These are phyloP conservation scores for Neoarius graeffei DNA, from an alignment of 2,113 vertebrate species.

Conservation along the genomic window DNA sequence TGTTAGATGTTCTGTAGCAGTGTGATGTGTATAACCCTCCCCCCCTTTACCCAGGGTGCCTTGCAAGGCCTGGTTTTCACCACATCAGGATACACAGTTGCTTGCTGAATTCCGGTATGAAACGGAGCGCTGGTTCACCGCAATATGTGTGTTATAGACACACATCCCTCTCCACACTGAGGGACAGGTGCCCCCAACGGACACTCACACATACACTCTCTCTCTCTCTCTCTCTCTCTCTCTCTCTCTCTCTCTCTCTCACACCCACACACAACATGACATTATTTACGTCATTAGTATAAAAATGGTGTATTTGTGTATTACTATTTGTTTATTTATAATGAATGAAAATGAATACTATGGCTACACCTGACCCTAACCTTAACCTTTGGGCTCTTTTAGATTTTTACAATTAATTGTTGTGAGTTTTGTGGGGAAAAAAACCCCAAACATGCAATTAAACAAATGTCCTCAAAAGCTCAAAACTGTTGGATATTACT, in stretches of 20 bases:
- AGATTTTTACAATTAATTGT: neutral
- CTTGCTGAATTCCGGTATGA: constrained; percentile 79
- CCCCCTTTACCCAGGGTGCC: constrained; percentile 62
- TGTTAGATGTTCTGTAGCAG: constrained; percentile 36
- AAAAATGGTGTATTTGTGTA: neutral
- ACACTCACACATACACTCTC: constrained; percentile 45
- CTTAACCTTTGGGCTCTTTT: neutral
- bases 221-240: neutral
- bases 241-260: neutral
- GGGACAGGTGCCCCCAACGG: constrained; percentile 72
- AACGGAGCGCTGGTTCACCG: constrained; percentile 73
- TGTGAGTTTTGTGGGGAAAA: neutral
- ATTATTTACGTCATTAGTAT: neutral
- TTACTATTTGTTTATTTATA: neutral
- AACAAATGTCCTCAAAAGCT: neutral
- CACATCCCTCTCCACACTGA: constrained; percentile 57
- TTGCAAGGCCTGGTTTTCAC: constrained; percentile 65
- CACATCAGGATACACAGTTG: constrained; percentile 83
- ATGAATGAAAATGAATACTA: neutral
- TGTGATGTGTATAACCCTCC: constrained; percentile 49
- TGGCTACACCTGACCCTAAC: neutral
- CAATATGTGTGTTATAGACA: constrained; percentile 68
- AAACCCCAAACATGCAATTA: neutral
- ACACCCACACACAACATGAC: neutral
- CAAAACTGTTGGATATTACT: constrained; percentile 1